Evolutionary conservation across 2,113 vertebrate species (phyloP).

Genomic region (Rhadina sibilatrix): DNA sequence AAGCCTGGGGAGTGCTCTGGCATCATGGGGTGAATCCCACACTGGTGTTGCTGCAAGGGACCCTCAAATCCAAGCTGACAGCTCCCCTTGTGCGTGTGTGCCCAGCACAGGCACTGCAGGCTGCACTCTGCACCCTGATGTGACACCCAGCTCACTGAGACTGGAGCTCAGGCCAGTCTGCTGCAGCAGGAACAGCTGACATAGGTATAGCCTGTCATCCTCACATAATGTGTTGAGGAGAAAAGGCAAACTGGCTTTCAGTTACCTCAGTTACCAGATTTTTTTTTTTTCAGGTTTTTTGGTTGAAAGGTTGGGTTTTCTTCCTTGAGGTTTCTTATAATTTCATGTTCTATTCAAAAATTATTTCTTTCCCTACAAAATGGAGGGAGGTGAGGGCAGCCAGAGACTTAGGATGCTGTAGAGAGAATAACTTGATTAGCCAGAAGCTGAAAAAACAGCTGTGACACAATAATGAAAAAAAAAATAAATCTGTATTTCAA

Average conservation of each 20-base stretch:
- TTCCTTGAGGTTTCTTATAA: not conserved
- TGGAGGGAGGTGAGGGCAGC: accelerated
- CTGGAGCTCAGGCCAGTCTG: not conserved
- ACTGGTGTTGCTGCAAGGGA: not conserved
- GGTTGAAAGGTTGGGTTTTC: not conserved
- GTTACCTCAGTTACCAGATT: too few species aligned
- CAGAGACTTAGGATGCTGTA: not conserved
- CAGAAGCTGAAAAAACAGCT: not conserved
- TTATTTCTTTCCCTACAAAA: not conserved
- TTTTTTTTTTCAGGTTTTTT: not conserved
- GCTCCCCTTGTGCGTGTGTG: not conserved
- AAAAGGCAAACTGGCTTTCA: not conserved
- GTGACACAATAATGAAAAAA: not conserved
- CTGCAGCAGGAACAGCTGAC: not conserved
- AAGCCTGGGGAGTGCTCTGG: not conserved
- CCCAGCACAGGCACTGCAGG: not conserved
- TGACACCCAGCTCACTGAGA: not conserved
- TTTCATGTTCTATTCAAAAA: not conserved
- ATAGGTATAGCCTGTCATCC: not conserved
- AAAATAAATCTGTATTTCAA: not conserved
- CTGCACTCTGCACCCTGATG: not conserved
- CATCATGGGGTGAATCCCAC: not conserved
- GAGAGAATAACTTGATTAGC: not conserved
- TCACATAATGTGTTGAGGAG: not conserved
- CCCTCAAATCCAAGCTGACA: not conserved